These are phyloP conservation scores for Cephalopholis sonnerati DNA, from an alignment of 2,113 vertebrate genomes.

Conservation along the genomic window DNA sequence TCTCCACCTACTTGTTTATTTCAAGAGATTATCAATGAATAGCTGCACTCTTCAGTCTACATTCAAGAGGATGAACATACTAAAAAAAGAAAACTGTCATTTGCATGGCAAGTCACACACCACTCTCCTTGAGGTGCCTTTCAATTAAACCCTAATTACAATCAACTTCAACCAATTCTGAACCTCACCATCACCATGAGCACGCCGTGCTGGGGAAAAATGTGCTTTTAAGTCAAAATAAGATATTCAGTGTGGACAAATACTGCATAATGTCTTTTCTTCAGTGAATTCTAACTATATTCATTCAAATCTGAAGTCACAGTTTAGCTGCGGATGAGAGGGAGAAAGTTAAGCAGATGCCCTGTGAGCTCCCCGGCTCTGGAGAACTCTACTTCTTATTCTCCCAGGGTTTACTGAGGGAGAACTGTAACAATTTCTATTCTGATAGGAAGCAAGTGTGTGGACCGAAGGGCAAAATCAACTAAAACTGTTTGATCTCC, in stretches of 20 bases:
- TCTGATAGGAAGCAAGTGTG: constrained; percentile 75
- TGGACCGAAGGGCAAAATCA: constrained; percentile 76
- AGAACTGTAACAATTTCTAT: constrained; percentile 71
- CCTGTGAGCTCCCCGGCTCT: constrained; percentile 48
- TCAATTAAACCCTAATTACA: constrained; percentile 19
- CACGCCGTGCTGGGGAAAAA: background rate
- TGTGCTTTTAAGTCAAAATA: constrained; percentile 6
- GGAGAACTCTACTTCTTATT: constrained; percentile 69
- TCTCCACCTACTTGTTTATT: background rate
- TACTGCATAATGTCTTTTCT: constrained; percentile 11
- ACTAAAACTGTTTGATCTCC: constrained; percentile 81
- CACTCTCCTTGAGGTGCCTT: constrained; percentile 17
- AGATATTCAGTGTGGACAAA: constrained; percentile 28
- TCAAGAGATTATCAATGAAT: constrained; percentile 2
- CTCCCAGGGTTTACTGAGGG: constrained; percentile 71
- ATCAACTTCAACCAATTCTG: background rate
- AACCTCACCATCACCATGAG: background rate
- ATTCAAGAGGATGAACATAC: constrained; percentile 3
- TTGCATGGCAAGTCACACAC: constrained; percentile 12
- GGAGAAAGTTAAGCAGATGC: constrained; percentile 58
- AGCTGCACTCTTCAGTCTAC: background rate
- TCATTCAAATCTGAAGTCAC: constrained; percentile 57
- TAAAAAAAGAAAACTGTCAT: background rate
- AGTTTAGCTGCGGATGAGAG: constrained; percentile 56
- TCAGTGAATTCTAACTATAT: constrained; percentile 21